Percentiles rank a stretch among this genome's conserved stretches.
Evolutionary conservation across 2,888 invertebrate genomes (phyloP).

Genomic region (Agrotis exclamationis): DNA sequence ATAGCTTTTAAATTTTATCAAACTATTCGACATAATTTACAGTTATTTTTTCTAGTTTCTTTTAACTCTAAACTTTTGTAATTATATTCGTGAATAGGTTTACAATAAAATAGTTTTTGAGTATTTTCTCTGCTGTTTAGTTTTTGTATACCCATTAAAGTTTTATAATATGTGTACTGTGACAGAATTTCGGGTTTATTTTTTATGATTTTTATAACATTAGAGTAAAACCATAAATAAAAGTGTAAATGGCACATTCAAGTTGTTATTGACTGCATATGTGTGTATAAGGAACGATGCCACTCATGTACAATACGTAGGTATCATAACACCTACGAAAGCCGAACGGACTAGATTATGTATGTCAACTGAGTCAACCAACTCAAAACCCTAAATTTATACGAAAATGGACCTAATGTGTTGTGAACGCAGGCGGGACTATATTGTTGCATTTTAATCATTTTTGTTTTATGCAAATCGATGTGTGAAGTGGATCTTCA

Average conservation of each 20-base stretch:
- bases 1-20: no score
- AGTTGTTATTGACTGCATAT: slow-evolving; percentile 35
- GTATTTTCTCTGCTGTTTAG: neutral
- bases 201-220: slow-evolving; percentile 13
- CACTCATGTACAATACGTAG: slow-evolving; percentile 46
- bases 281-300: slow-evolving; percentile 35
- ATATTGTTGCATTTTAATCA: slow-evolving; percentile 81
- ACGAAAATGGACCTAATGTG: slow-evolving; percentile 75
- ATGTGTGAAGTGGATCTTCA: slow-evolving; percentile 77
- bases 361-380: slow-evolving; percentile 70
- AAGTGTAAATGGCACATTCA: slow-evolving; percentile 24
- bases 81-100: neutral
- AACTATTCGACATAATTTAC: no score
- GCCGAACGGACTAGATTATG: slow-evolving; percentile 64
- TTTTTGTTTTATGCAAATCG: slow-evolving; percentile 84
- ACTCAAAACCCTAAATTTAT: slow-evolving; percentile 68
- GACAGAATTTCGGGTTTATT: neutral
- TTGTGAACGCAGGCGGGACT: slow-evolving; percentile 74
- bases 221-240: slow-evolving; percentile 28
- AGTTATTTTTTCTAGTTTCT: neutral
- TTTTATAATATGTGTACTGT: neutral
- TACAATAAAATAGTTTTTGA: neutral
- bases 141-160: neutral
- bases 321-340: slow-evolving; percentile 58
- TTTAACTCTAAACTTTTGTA: neutral